These are phyloP conservation scores for Nyctibius bracteatus DNA, from an alignment of 2,113 vertebrate species.

Conservation along the genomic window DNA sequence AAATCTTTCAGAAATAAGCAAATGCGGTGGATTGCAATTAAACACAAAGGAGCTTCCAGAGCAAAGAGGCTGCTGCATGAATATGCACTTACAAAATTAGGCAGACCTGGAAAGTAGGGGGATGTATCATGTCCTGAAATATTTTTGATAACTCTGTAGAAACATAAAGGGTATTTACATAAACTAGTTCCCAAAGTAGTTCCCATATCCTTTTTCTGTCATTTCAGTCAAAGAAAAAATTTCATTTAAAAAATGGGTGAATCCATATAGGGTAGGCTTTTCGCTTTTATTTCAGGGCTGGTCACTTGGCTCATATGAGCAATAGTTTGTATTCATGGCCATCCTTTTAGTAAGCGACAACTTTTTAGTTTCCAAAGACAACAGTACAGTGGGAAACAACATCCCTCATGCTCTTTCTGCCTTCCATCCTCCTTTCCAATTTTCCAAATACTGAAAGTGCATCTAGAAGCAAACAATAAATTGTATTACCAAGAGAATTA, in stretches of 20 bases:
- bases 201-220: neutral
- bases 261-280: neutral
- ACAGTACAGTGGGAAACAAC: neutral
- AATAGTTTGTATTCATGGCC: conserved; percentile 46
- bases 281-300: neutral
- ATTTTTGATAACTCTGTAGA: neutral
- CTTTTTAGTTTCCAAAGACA: conserved; percentile 8
- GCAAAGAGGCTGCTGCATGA: neutral
- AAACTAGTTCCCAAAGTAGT: neutral
- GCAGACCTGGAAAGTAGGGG: neutral
- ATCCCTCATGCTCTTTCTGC: neutral
- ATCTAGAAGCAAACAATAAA: neutral
- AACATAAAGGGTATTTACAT: neutral
- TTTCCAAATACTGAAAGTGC: neutral
- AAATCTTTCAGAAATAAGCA: neutral
- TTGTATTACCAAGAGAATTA: neutral
- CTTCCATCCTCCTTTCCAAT: neutral
- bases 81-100: neutral
- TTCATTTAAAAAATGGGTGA: neutral
- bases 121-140: neutral
- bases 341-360: conserved; percentile 24
- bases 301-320: neutral
- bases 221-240: neutral
- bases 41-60: neutral
- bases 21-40: neutral